Percentiles rank a stretch among this genome's conserved stretches.
phyloP scores from a whole-genome alignment of 2,888 invertebrate genomes.

The Drosophila conformis region DNA sequence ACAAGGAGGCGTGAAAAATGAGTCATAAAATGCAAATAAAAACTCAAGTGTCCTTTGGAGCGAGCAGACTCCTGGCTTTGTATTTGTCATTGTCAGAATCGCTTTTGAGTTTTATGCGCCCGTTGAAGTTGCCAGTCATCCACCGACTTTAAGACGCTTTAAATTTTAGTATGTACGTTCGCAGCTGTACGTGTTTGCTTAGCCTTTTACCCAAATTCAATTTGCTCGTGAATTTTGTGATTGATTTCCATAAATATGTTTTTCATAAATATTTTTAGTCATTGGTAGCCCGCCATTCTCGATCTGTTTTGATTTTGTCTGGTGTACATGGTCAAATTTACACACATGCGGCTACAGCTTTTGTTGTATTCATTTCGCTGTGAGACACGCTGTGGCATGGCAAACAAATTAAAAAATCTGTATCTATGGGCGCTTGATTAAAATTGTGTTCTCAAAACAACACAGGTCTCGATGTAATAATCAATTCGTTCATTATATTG shows the following conservation, averaged over 20 bases:
- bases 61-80: slow-evolving; percentile 19
- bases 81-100: slow-evolving; percentile 57
- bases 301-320: slow-evolving; percentile 46
- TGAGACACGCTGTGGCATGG: slow-evolving; percentile 24
- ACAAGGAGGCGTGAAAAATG: slow-evolving; percentile 74
- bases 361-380: slow-evolving; percentile 40
- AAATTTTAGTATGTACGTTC: slow-evolving; percentile 7
- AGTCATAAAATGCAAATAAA: slow-evolving; percentile 80
- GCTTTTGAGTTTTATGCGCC: slow-evolving; percentile 43
- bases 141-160: slow-evolving; percentile 32
- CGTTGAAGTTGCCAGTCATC: slow-evolving; percentile 25
- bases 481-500: slow-evolving; percentile 18
- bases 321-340: slow-evolving; percentile 57
- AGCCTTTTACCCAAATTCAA: slow-evolving; percentile 72
- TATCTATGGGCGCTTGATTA: slow-evolving; percentile 32
- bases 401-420: slow-evolving; percentile 17
- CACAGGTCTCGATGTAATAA: slow-evolving; percentile 35
- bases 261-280: slow-evolving; percentile 25
- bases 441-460: slow-evolving; percentile 36
- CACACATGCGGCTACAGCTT: slow-evolving; percentile 35
- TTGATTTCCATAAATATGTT: slow-evolving; percentile 38
- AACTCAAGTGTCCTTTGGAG: slow-evolving; percentile 69
- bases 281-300: slow-evolving; percentile 56
- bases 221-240: slow-evolving; percentile 53
- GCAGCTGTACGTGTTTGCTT: slow-evolving; percentile 44